phyloP scores from a whole-genome alignment of 2,797 vertebrate species.

The Lutjanus campechanus region DNA sequence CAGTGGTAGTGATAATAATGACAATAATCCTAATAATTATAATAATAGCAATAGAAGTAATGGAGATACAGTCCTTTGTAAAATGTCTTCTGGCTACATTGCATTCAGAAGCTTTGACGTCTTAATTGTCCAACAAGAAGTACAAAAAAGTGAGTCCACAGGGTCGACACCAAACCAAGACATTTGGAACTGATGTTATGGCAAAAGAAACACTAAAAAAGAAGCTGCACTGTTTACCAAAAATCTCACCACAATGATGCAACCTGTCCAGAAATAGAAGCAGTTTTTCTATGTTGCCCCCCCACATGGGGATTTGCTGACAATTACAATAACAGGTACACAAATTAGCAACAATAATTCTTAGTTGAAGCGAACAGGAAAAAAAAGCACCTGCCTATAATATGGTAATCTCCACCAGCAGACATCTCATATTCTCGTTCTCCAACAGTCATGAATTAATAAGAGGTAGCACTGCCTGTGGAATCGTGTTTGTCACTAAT shows the following conservation, averaged over 20 bases:
- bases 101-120: too few species aligned
- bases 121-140: too few species aligned
- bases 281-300: background rate
- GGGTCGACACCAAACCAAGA: constrained; percentile 20
- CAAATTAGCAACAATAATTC: constrained; percentile 12
- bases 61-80: too few species aligned
- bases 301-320: background rate
- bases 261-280: background rate
- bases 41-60: too few species aligned
- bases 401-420: constrained; percentile 42
- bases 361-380: constrained; percentile 16
- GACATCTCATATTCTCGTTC: constrained; percentile 29
- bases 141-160: too few species aligned
- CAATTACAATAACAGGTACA: constrained; percentile 42
- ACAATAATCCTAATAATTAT: too few species aligned
- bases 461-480: constrained; percentile 33
- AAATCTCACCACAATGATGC: background rate
- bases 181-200: constrained; percentile 17
- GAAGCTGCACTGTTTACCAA: constrained; percentile 3
- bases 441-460: constrained; percentile 59
- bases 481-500: constrained; percentile 68
- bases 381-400: constrained; percentile 32
- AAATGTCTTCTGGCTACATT: too few species aligned
- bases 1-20: too few species aligned
- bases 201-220: too few species aligned